phyloP scores from a whole-genome alignment of 2,888 invertebrate genomes.

The Junonia oenone region DNA sequence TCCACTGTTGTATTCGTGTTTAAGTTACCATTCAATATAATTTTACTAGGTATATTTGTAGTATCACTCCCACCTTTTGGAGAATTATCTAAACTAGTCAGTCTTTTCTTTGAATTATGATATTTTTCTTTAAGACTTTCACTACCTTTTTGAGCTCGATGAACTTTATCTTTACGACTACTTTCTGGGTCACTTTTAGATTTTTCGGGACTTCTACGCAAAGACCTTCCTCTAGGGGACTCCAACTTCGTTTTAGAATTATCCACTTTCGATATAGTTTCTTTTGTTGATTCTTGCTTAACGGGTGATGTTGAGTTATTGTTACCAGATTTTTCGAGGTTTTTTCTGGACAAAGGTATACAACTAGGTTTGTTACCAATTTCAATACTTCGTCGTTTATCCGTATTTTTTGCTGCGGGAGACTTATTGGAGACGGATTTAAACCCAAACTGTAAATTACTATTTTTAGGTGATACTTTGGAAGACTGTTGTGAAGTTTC shows the following conservation, averaged over 20 bases:
- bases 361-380: conserved; percentile 57
- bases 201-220: conserved; percentile 64
- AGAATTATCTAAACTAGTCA: conserved; percentile 77
- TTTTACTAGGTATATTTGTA: conserved; percentile 57
- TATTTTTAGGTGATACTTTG: conserved; percentile 67
- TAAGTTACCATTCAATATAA: conserved; percentile 51
- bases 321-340: conserved; percentile 46
- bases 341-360: conserved; percentile 67
- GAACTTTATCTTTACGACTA: conserved; percentile 64
- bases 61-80: conserved; percentile 59
- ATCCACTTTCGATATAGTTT: conserved; percentile 45
- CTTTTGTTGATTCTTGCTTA: conserved; percentile 58
- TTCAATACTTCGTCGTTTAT: conserved; percentile 61
- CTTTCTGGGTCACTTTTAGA: conserved; percentile 63
- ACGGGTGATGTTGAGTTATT: conserved; percentile 56
- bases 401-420: conserved; percentile 47
- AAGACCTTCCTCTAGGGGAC: conserved; percentile 45
- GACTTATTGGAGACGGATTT: conserved; percentile 55
- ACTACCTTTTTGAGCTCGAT: conserved; percentile 73
- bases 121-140: conserved; percentile 74
- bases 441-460: conserved; percentile 58
- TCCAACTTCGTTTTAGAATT: conserved; percentile 51
- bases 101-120: conserved; percentile 78
- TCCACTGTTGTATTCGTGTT: conserved; percentile 45
- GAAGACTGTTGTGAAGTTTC: conserved; percentile 72